Evolutionary conservation across 53 echinoderm and acorn worm genomes (phyloP), one percentile per base, ranked within the genome.

Genomic region (Crossaster papposus): DNA sequence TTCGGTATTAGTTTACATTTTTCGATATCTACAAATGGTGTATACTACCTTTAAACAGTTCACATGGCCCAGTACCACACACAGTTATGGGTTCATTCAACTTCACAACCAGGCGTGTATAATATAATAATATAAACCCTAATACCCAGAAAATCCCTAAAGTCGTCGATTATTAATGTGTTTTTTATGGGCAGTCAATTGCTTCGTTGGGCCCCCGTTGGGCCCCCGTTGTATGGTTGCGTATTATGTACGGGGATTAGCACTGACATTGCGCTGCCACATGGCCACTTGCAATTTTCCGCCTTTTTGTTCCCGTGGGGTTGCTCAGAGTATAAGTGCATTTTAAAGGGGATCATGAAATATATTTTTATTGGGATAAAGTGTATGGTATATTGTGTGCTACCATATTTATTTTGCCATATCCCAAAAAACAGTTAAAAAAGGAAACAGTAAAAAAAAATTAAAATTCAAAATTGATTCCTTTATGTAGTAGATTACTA

Each of bases 261-360:
- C 29, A 29, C 84, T 84, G 84, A 84, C 84, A 84, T 84, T 84
- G 84, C 84, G 52, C 71, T 72, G 84, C 84, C n/a, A 30, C 71
- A 29, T 30, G 44, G 71, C 84, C 84, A 84, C 53, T 84, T 68
- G 24, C 38, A 68, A 36, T 70, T 83, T 83, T n/a, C 83, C 70
- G 70, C 83, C 83, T 65, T 65, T 65, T 72, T 70, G 5, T 44
- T 44, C 71, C 68, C 28, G 24, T 68, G 68, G 68, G 79, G 18
- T 17, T 30, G 22, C 34, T 31, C 54, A 54, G 30, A 54, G 33
- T 51, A 18, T 28, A 52, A 30, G 28, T 51, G 50, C 28, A 54
- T 52, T 30, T 50, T 35, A 36, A 75, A 35, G 35, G 33, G 23
- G 37, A n/a, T 17, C 51, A 44, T 12, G 14, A 36, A n/a, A 50